A percentile compares a stretch with the other conserved stretches of the same genome.
Evolutionary conservation across 2,797 vertebrate genomes (phyloP).

Genomic region (Hyperoplus lanceolatus): DNA sequence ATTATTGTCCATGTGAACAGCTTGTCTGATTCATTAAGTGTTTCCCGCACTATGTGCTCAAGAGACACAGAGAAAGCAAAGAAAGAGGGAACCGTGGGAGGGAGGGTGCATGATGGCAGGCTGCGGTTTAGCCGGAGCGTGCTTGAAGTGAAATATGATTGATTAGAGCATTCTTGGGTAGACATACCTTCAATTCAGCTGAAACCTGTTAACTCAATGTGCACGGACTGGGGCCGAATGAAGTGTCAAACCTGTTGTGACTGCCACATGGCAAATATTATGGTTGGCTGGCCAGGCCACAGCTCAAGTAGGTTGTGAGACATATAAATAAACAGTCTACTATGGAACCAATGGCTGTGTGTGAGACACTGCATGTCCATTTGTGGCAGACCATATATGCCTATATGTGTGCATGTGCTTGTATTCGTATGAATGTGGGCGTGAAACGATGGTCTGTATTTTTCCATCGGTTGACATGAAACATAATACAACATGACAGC

Average conservation of each 20-base stretch:
- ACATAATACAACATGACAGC: constrained; percentile 73
- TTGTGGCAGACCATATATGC: constrained; percentile 49
- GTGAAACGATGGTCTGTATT: constrained; percentile 45
- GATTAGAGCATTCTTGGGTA: constrained; percentile 79
- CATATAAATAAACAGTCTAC: constrained; percentile 62
- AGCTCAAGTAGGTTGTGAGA: constrained; percentile 52
- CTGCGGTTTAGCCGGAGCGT: constrained; percentile 72
- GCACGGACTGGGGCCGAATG: constrained; percentile 59
- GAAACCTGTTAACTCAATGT: constrained; percentile 83
- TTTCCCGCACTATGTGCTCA: constrained; percentile 72
- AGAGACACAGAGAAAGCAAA: constrained; percentile 69
- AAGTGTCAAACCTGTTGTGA: constrained; percentile 79
- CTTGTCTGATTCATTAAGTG: constrained; percentile 85
- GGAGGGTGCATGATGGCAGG: constrained; percentile 61
- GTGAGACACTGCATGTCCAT: constrained; percentile 51
- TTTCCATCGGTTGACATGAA: constrained; percentile 53
- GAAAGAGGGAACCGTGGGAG: constrained; percentile 58
- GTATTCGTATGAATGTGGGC: constrained; percentile 43
- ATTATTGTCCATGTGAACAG: constrained; percentile 84
- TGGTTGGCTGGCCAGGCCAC: constrained; percentile 66
- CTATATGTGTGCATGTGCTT: constrained; percentile 16
- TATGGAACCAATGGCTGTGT: constrained; percentile 47
- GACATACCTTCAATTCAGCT: constrained; percentile 78
- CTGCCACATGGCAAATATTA: constrained; percentile 79
- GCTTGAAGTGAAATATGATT: constrained; percentile 84